Conservation (phyloP, 2,797 vertebrate genomes). For the Phrynocephalus guinanensis region DNA sequence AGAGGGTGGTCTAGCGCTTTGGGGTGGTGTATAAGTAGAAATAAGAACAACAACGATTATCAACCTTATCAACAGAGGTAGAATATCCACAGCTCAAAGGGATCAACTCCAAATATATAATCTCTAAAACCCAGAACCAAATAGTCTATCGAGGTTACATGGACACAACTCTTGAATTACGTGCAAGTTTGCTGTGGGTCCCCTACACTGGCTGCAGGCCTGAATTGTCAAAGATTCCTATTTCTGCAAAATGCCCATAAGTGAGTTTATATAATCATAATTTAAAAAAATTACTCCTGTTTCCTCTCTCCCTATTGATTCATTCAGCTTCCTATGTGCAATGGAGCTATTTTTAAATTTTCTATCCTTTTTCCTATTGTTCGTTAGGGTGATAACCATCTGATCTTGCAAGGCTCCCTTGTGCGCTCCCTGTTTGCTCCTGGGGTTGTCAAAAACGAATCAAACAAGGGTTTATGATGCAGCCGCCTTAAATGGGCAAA, state of each 20-base stretch:
- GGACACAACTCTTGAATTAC: background rate
- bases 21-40: no score
- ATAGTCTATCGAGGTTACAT: no score
- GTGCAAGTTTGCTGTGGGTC: constrained; percentile 60
- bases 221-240: constrained; percentile 66
- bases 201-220: no score
- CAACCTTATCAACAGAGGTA: no score
- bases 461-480: constrained; percentile 63
- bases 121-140: no score
- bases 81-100: no score
- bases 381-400: constrained; percentile 72
- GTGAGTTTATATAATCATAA: constrained; percentile 53
- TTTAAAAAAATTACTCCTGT: constrained; percentile 69
- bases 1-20: no score
- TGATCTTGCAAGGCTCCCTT: constrained; percentile 60
- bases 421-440: constrained; percentile 67
- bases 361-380: constrained; percentile 68
- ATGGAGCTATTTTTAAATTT: constrained; percentile 75
- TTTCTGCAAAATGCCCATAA: constrained; percentile 56
- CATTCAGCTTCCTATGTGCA: constrained; percentile 74
- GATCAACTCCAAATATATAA: no score
- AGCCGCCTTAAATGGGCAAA: constrained; percentile 51
- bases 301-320: constrained; percentile 68
- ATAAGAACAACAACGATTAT: no score
- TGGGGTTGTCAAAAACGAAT: constrained; percentile 63